Evolutionary conservation across 2,888 invertebrate species (phyloP).

Genomic region (Erynnis tages): DNA sequence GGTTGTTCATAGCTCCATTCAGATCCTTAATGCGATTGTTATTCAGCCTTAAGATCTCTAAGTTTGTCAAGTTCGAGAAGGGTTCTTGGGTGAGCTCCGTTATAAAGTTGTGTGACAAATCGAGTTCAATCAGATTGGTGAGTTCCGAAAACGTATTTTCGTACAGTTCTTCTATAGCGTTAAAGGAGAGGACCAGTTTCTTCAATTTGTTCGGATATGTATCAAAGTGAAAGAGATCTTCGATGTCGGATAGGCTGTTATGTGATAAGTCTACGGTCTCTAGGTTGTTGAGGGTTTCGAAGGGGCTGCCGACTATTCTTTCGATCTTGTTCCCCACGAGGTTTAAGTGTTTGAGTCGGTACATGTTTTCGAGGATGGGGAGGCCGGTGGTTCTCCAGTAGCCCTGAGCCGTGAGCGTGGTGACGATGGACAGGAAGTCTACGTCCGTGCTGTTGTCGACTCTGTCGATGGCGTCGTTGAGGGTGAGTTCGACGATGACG

Average conservation of each 20-base stretch:
- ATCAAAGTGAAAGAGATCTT: slow-evolving; percentile 56
- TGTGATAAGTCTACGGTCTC: slow-evolving; percentile 55
- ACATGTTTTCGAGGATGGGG: slow-evolving; percentile 51
- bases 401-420: slow-evolving; percentile 49
- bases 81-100: slow-evolving; percentile 56
- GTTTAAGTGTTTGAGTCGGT: slow-evolving; percentile 47
- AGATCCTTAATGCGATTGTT: slow-evolving; percentile 62
- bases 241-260: slow-evolving; percentile 51
- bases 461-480: slow-evolving; percentile 47
- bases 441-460: slow-evolving; percentile 43
- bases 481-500: slow-evolving; percentile 50
- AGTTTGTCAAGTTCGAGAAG: slow-evolving; percentile 56
- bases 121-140: slow-evolving; percentile 53
- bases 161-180: slow-evolving; percentile 49
- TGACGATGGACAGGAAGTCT: slow-evolving; percentile 49
- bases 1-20: slow-evolving; percentile 64
- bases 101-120: slow-evolving; percentile 59
- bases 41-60: slow-evolving; percentile 53
- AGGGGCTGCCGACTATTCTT: slow-evolving; percentile 47
- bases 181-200: slow-evolving; percentile 51
- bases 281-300: slow-evolving; percentile 48
- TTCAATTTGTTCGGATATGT: slow-evolving; percentile 49
- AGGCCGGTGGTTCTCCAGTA: slow-evolving; percentile 49
- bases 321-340: slow-evolving; percentile 49
- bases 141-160: slow-evolving; percentile 53